A percentile compares a stretch with the other conserved stretches of the same genome.
These are phyloP conservation scores for Tiaroga cobitis DNA, from an alignment of 2,797 vertebrate genomes.

Conservation along the genomic window DNA sequence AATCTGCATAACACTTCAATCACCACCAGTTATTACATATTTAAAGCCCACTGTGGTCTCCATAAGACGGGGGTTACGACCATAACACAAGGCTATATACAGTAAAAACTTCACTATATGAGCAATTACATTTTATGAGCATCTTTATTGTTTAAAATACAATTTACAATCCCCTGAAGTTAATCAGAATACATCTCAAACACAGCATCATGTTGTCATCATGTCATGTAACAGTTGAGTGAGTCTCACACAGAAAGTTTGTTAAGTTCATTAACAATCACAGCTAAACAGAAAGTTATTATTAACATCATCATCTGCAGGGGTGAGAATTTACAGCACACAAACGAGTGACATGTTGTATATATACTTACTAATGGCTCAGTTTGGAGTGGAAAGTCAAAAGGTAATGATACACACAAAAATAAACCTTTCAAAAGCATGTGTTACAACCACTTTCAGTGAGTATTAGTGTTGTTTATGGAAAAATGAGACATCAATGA, in stretches of 20 bases:
- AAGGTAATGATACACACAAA: slow-evolving; percentile 3
- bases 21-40: slow-evolving; percentile 3
- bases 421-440: neutral
- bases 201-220: neutral
- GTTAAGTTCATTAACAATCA: slow-evolving; percentile 3
- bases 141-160: slow-evolving; percentile 44
- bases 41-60: neutral
- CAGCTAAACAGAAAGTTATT: neutral
- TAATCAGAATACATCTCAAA: slow-evolving; percentile 16
- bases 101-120: slow-evolving; percentile 19
- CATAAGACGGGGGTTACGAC: neutral
- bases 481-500: neutral
- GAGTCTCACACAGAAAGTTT: slow-evolving; percentile 22
- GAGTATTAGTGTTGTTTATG: neutral
- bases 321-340: neutral
- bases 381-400: slow-evolving; percentile 19
- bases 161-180: slow-evolving; percentile 32
- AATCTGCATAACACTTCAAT: neutral
- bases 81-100: neutral
- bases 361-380: neutral
- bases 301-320: neutral
- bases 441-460: neutral
- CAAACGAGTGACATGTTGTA: neutral
- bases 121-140: slow-evolving; percentile 17
- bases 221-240: slow-evolving; percentile 18